A percentile compares a stretch with the other conserved stretches of the same genome.
Conservation (phyloP, 2,888 invertebrate genomes). For the Plebejus argus region DNA sequence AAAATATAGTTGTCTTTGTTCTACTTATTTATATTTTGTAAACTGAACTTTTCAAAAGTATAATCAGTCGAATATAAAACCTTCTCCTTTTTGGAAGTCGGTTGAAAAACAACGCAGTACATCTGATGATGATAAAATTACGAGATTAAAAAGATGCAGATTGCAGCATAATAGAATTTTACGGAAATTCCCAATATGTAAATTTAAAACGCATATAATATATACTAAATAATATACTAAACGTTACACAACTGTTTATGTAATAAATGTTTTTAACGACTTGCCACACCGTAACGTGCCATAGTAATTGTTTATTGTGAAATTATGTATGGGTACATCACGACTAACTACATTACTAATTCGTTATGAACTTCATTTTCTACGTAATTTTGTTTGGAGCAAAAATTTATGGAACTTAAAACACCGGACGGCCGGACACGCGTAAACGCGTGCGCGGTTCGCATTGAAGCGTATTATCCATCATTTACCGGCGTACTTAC, state of each 20-base stretch:
- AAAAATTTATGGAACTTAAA: too few relatives aligned
- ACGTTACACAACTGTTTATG: not conserved
- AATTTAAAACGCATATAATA: not conserved
- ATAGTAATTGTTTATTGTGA: not conserved
- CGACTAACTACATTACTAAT: not conserved
- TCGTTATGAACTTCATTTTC: not conserved
- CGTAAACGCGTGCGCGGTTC: too few relatives aligned
- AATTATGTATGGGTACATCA: not conserved
- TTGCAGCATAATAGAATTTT: not conserved
- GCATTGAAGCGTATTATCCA: too few relatives aligned
- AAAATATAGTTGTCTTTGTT: too few relatives aligned
- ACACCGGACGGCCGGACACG: too few relatives aligned
- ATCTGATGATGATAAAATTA: too few relatives aligned
- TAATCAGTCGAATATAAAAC: too few relatives aligned
- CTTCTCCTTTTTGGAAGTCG: too few relatives aligned
- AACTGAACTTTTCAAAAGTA: too few relatives aligned
- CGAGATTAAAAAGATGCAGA: not conserved
- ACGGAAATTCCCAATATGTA: constrained; percentile 6
- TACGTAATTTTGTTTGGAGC: not conserved
- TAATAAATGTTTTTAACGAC: not conserved
- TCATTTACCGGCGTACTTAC: too few relatives aligned
- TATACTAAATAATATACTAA: not conserved
- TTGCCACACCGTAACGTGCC: not conserved
- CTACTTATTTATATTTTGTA: too few relatives aligned
- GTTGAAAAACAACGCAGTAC: too few relatives aligned